Evolutionary conservation across 2,888 invertebrate species (phyloP).

Genomic region (Exocentrus adspersus): DNA sequence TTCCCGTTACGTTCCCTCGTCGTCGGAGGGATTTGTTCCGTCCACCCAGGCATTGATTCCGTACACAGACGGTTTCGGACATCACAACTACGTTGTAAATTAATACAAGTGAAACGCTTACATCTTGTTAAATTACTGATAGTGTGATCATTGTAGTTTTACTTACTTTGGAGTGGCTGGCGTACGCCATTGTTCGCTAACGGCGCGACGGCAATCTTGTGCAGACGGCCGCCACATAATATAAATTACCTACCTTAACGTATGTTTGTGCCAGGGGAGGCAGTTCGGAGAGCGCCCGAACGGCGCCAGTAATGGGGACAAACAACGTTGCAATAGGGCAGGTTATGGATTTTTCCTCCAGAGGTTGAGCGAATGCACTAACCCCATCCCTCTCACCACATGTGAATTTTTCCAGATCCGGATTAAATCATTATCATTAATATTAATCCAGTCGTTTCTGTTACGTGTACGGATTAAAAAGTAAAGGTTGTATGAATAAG

Average conservation of each 20-base stretch:
- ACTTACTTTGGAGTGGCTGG: too few species aligned
- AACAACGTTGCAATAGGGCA: slow-evolving; percentile 1
- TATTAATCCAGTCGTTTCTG: not conserved
- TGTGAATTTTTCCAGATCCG: too few species aligned
- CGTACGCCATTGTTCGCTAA: not conserved
- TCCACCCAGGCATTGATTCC: not conserved
- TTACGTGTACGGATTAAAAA: not conserved
- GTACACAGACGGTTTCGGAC: too few species aligned
- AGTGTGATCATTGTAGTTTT: too few species aligned
- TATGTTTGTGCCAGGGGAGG: not conserved
- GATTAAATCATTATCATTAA: too few species aligned
- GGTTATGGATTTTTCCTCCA: not conserved
- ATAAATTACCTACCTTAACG: not conserved
- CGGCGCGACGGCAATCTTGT: slow-evolving; percentile 5
- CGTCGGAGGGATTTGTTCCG: slow-evolving; percentile 12
- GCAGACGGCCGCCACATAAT: slow-evolving; percentile 1
- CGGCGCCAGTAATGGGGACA: not conserved
- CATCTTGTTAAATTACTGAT: too few species aligned
- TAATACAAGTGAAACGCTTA: too few species aligned
- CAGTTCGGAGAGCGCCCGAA: not conserved
- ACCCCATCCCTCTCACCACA: too few species aligned
- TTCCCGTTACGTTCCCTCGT: slow-evolving; percentile 20
- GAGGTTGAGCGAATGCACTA: not conserved
- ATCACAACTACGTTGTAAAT: too few species aligned
- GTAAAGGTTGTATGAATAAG: not conserved